A percentile compares a stretch with the other conserved stretches of the same genome.
Evolutionary conservation across 1,140 invertebrate species (phyloP).

Genomic region (Anastrepha obliqua): DNA sequence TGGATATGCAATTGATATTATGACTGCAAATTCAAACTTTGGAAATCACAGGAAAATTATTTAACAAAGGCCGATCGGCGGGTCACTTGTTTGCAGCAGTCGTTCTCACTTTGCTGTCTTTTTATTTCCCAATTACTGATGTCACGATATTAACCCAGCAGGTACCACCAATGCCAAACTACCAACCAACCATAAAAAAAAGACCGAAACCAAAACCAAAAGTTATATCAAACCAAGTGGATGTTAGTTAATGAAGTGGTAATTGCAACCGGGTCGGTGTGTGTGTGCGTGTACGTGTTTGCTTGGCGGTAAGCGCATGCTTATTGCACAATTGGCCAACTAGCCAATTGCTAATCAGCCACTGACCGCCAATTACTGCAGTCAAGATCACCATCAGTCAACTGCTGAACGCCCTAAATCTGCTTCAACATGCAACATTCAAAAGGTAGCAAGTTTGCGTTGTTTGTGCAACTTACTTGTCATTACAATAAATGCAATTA

Average conservation of each 20-base stretch:
- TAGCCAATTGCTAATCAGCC: neutral
- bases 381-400: slow-evolving; percentile 46
- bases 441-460: neutral
- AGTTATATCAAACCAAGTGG: neutral
- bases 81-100: slow-evolving; percentile 21
- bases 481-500: slow-evolving; percentile 6
- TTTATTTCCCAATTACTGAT: slow-evolving; percentile 42
- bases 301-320: neutral
- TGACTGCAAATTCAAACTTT: slow-evolving; percentile 4
- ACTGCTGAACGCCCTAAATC: slow-evolving; percentile 28
- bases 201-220: neutral
- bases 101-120: neutral
- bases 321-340: neutral
- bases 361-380: slow-evolving; percentile 37
- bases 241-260: slow-evolving; percentile 38
- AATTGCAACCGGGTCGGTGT: neutral
- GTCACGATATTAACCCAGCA: slow-evolving; percentile 45
- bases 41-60: neutral
- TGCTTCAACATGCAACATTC: slow-evolving; percentile 24
- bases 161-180: slow-evolving; percentile 7
- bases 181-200: neutral
- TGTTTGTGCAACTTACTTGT: slow-evolving; percentile 3
- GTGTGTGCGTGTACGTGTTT: neutral
- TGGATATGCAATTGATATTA: neutral
- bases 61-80: slow-evolving; percentile 9